Conservation (phyloP, 2,797 vertebrate species). For the Dipus sagitta region DNA sequence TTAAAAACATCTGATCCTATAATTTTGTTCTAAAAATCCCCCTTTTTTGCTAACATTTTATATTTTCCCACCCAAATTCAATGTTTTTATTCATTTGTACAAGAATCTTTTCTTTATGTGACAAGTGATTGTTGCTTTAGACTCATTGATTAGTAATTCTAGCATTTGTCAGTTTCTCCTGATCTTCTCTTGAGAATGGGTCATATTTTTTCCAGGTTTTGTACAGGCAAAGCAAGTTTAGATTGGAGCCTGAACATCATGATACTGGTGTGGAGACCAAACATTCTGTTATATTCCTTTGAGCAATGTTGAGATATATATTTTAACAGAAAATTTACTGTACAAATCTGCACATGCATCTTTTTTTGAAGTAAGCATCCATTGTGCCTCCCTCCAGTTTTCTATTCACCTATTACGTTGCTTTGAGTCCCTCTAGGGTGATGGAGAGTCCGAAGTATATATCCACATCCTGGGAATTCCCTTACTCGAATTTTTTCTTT, state of each 20-base stretch:
- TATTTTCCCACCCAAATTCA: background rate
- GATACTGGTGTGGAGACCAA: background rate
- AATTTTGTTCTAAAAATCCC: background rate
- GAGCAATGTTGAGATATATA: background rate
- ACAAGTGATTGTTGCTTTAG: background rate
- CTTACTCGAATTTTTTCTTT: background rate
- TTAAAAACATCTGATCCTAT: background rate
- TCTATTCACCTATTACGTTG: background rate
- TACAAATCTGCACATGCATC: too few relatives aligned
- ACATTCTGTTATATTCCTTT: background rate
- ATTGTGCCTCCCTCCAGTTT: too few relatives aligned
- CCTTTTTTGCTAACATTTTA: constrained; percentile 7
- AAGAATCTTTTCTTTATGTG: constrained; percentile 6
- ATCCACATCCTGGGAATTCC: background rate
- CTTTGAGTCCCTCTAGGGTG: background rate
- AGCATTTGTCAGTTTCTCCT: background rate
- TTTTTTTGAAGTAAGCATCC: too few relatives aligned
- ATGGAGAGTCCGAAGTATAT: background rate
- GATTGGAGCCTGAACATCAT: background rate
- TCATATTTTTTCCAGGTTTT: constrained; percentile 9
- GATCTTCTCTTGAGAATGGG: background rate
- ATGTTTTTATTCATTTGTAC: background rate
- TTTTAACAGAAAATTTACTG: constrained; percentile 2
- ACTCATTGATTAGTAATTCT: background rate
- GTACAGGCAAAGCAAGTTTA: background rate